phyloP scores from a whole-genome alignment of 2,797 vertebrate genomes.

The Argentina silus region DNA sequence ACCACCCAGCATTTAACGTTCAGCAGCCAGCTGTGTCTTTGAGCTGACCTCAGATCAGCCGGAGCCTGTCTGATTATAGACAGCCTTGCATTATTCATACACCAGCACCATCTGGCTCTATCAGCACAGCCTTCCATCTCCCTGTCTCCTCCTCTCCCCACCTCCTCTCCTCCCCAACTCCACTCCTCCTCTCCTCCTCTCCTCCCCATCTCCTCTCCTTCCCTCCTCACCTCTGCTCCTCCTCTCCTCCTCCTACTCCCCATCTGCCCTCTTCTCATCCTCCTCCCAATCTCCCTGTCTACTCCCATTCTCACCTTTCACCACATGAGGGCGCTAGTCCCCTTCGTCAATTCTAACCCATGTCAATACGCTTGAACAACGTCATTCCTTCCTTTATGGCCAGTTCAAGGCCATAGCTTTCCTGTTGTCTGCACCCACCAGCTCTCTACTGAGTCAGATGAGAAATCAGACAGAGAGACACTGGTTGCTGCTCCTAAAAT shows the following conservation, averaged over 20 bases:
- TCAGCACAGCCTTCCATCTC: conserved; percentile 14
- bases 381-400: too few relatives aligned
- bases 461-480: too few relatives aligned
- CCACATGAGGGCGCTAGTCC: conserved; percentile 4
- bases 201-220: too few relatives aligned
- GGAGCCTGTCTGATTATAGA: conserved; percentile 40
- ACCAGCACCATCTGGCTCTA: conserved; percentile 48
- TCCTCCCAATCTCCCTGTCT: too few relatives aligned
- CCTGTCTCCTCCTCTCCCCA: neutral
- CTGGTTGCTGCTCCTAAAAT: too few relatives aligned
- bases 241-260: too few relatives aligned
- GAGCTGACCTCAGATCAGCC: conserved; percentile 49
- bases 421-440: too few relatives aligned
- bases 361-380: too few relatives aligned
- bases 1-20: conserved; percentile 17
- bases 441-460: too few relatives aligned
- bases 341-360: neutral
- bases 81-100: conserved; percentile 53
- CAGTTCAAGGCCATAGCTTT: too few relatives aligned
- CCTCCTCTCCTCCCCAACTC: neutral
- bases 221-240: too few relatives aligned
- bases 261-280: neutral
- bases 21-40: conserved; percentile 47
- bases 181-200: neutral
- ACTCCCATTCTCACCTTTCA: neutral